Evolutionary conservation across 2,888 invertebrate genomes (phyloP).

Genomic region (Unio pictorum): DNA sequence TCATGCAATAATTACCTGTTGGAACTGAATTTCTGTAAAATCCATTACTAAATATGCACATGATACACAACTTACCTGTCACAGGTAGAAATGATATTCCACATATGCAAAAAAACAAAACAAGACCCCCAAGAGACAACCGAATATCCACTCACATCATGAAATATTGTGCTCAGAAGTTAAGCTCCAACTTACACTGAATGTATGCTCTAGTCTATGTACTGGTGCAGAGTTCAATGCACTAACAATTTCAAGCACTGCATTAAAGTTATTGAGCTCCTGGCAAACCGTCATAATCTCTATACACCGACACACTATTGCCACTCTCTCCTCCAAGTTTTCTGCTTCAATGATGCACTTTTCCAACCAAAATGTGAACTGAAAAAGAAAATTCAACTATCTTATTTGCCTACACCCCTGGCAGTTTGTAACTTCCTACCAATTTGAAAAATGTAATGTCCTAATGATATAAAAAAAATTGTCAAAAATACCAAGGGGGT

Average conservation of each 20-base stretch:
- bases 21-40: too few species aligned
- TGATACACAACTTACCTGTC: too few species aligned
- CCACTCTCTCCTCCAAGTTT: constrained; percentile 94
- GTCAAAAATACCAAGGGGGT: not conserved
- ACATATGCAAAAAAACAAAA: too few species aligned
- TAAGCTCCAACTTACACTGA: constrained; percentile 59
- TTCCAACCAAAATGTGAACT: constrained; percentile 97
- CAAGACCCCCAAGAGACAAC: too few species aligned
- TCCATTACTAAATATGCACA: too few species aligned
- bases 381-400: constrained; percentile 42
- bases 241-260: constrained; percentile 92
- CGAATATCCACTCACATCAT: too few species aligned
- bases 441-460: too few species aligned
- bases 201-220: constrained; percentile 86
- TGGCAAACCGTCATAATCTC: constrained; percentile 96
- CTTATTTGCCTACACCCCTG: too few species aligned
- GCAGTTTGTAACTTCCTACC: too few species aligned
- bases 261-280: constrained; percentile 98
- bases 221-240: constrained; percentile 95
- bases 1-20: too few species aligned
- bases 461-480: not conserved
- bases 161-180: too few species aligned
- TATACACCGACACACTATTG: constrained; percentile 89
- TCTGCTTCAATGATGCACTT: constrained; percentile 95
- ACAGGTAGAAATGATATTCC: too few species aligned